Evolutionary conservation across 2,113 vertebrate species (phyloP), one percentile per base, ranked within the genome.

Genomic region (Coptodon rendalli): DNA sequence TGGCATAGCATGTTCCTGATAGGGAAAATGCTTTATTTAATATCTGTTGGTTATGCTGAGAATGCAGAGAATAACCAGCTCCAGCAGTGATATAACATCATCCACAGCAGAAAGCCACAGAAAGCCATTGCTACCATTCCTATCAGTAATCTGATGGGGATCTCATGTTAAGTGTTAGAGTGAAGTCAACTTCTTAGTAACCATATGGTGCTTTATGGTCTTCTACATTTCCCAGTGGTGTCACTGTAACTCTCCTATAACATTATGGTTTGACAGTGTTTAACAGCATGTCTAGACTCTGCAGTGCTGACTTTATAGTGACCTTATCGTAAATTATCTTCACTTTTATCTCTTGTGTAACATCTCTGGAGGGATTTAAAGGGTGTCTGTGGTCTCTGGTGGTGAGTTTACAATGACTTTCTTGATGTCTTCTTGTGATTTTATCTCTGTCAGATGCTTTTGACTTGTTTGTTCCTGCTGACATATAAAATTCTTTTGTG

Each of bases 271-370:
- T 45, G 4, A 12, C 54, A 78, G 48, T 56, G 36, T 53, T 22
- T 24, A n/a, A 53, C 56, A 53, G 22, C 17, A 38, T 56, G 80
- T 36, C 66, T 53, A 31, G 12, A 22, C 17, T 54, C 5, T 53
- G 45, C 22, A 24, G 31, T 40, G 68, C 14, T 86, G 87, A 89
- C 57, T 91, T 91, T 81, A 86, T 68, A 43, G 78, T n/a, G 38
- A 78, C 45, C 24, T 56, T 57, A 80, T 78, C 10, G 1, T 53
- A 73, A 87, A 68, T 59, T 27, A 86, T 84, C 56, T 53, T 27
- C 34, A 5, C 2, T 82, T 85, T 45, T 57, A 81, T 78, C 63
- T 76, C 27, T 45, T 78, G 9, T 38, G 4, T 53, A 71, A 82
- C 68, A 54, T 83, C 56, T 57, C 68, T 52, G 38, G 12, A 53